Conservation (phyloP, 1,140 invertebrate genomes). For the Oscheius sp. region DNA sequence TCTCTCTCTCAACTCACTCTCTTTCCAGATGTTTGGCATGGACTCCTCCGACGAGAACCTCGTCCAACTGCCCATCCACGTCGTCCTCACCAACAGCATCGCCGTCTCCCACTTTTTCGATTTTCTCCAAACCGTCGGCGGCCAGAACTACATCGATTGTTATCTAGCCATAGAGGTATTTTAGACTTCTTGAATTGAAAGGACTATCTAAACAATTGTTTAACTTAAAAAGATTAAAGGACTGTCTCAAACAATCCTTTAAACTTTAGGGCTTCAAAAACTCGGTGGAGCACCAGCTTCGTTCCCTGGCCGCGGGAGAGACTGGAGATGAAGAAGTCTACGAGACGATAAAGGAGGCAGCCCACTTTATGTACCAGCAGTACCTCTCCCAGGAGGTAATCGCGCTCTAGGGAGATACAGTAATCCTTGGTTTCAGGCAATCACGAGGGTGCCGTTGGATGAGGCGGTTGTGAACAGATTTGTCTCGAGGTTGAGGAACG, state of each 20-base stretch:
- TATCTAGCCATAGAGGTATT: constrained; percentile 79
- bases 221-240: not conserved
- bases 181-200: not conserved
- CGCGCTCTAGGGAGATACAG: constrained; percentile 2
- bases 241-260: not conserved
- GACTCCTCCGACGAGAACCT: constrained; percentile 67
- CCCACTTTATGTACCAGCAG: constrained; percentile 77
- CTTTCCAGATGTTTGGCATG: not conserved
- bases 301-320: constrained; percentile 46
- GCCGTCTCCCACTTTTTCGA: constrained; percentile 78
- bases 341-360: constrained; percentile 74
- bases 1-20: constrained; percentile 4
- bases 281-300: constrained; percentile 73
- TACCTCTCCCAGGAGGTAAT: constrained; percentile 75
- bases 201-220: not conserved
- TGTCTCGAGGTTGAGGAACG: constrained; percentile 69
- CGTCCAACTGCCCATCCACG: constrained; percentile 73
- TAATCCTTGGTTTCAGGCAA: constrained; percentile 61
- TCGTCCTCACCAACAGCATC: constrained; percentile 77
- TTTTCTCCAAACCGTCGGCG: constrained; percentile 73
- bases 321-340: constrained; percentile 49
- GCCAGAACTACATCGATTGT: constrained; percentile 76
- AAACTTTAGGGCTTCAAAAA: constrained; percentile 71
- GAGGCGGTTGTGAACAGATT: constrained; percentile 70
- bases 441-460: constrained; percentile 70